Evolutionary conservation across 2,888 invertebrate species (phyloP).

Genomic region (Clunio marinus): DNA sequence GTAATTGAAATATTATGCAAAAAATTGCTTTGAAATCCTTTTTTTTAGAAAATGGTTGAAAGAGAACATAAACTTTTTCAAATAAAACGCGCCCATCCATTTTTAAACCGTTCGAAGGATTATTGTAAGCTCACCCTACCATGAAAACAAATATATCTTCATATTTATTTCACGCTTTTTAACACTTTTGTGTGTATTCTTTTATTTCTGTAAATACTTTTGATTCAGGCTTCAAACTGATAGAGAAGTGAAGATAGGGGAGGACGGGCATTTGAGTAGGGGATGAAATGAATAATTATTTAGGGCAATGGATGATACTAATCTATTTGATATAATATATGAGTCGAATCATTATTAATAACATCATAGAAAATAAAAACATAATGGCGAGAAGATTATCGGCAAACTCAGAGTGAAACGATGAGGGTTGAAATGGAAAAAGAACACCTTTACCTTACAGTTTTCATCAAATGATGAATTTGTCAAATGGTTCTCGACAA

Average conservation of each 20-base stretch:
- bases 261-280: neutral
- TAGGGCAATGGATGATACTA: slow-evolving; percentile 35
- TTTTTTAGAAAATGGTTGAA: neutral
- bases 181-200: slow-evolving; percentile 26
- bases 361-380: neutral
- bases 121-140: slow-evolving; percentile 34
- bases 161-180: slow-evolving; percentile 38
- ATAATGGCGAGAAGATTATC: slow-evolving; percentile 38
- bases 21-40: neutral
- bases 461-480: neutral
- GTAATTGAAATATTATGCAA: slow-evolving; percentile 36
- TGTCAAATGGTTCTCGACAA: neutral
- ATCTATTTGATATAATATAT: slow-evolving; percentile 26
- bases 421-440: slow-evolving; percentile 16
- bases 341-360: slow-evolving; percentile 28
- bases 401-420: neutral
- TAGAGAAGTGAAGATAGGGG: neutral
- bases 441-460: slow-evolving; percentile 15
- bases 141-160: slow-evolving; percentile 27
- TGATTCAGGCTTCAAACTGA: neutral
- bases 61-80: slow-evolving; percentile 9
- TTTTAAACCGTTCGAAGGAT: slow-evolving; percentile 15
- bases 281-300: slow-evolving; percentile 38
- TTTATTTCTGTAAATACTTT: neutral
- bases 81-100: slow-evolving; percentile 27